A percentile compares a stretch with the other conserved stretches of the same genome.
phyloP scores from a whole-genome alignment of 2,113 vertebrate species.

The Lasiurus cinereus region DNA sequence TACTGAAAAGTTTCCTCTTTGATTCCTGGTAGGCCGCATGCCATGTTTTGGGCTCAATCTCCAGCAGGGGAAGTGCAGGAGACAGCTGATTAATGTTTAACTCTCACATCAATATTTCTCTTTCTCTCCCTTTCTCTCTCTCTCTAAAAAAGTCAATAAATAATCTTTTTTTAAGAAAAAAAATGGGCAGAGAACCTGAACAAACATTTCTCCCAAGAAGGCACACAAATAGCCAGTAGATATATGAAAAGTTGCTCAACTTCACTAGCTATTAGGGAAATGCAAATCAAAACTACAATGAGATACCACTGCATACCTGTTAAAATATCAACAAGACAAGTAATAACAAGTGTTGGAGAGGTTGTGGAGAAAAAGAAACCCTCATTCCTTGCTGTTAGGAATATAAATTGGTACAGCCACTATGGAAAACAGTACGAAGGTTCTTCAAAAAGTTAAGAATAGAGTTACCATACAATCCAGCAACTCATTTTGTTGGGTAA shows the following conservation, averaged over 20 bases:
- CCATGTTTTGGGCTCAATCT: too few relatives aligned
- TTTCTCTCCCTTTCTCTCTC: not conserved
- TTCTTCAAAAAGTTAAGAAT: not conserved
- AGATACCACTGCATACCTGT: not conserved
- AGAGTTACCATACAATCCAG: not conserved
- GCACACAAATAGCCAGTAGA: not conserved
- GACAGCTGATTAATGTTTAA: not conserved
- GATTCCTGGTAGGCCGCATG: too few relatives aligned
- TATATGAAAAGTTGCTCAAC: not conserved
- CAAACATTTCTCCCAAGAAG: not conserved
- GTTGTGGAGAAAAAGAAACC: not conserved
- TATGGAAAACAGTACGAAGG: not conserved
- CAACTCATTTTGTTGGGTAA: not conserved
- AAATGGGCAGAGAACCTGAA: not conserved
- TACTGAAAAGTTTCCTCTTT: too few relatives aligned
- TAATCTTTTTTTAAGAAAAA: not conserved
- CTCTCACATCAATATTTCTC: not conserved
- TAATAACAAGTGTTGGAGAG: not conserved
- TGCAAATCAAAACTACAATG: not conserved
- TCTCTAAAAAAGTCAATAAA: not conserved
- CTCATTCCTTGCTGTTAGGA: not conserved
- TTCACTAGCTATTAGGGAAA: not conserved
- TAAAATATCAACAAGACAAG: not conserved
- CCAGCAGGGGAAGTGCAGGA: not conserved
- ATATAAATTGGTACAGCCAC: not conserved